A percentile compares a stretch with the other conserved stretches of the same genome.
These are phyloP conservation scores for Gymnodraco acuticeps DNA, from an alignment of 2,797 vertebrate species.

Conservation along the genomic window DNA sequence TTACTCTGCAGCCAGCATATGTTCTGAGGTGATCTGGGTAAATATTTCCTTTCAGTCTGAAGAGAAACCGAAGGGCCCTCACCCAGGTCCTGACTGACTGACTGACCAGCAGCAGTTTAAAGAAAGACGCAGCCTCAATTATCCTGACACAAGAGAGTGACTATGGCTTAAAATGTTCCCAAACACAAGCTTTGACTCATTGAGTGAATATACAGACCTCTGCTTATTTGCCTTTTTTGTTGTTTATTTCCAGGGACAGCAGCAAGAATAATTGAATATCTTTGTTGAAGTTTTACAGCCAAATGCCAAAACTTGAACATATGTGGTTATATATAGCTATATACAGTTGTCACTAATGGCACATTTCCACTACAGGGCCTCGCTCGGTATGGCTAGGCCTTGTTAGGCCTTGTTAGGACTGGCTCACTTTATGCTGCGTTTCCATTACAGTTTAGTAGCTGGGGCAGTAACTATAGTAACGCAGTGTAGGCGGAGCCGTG, in stretches of 20 bases:
- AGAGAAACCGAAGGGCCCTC: conserved; percentile 46
- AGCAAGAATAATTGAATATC: neutral
- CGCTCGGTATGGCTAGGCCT: too few relatives aligned
- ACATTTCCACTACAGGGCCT: too few relatives aligned
- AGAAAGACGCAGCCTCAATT: conserved; percentile 48
- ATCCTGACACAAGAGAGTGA: conserved; percentile 59
- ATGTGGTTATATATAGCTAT: too few relatives aligned
- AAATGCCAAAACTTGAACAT: conserved; percentile 9
- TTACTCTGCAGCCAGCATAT: conserved; percentile 50
- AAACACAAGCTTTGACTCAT: conserved; percentile 55
- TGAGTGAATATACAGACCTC: conserved; percentile 21
- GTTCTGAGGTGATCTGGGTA: conserved; percentile 58
- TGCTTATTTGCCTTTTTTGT: conserved; percentile 16
- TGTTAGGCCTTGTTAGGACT: too few relatives aligned
- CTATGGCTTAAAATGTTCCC: conserved; percentile 43
- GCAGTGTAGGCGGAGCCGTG: too few relatives aligned
- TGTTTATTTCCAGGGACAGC: neutral
- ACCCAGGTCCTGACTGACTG: conserved; percentile 40
- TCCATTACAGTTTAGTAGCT: too few relatives aligned
- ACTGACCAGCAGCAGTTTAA: conserved; percentile 44
- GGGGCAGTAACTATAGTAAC: too few relatives aligned
- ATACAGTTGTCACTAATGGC: too few relatives aligned
- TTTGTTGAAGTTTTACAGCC: neutral
- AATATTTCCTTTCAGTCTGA: conserved; percentile 63
- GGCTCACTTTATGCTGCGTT: too few relatives aligned